A percentile compares a stretch with the other conserved stretches of the same genome.
These are phyloP conservation scores for Spodoptera litura DNA, from an alignment of 1,140 invertebrate species.

Conservation along the genomic window DNA sequence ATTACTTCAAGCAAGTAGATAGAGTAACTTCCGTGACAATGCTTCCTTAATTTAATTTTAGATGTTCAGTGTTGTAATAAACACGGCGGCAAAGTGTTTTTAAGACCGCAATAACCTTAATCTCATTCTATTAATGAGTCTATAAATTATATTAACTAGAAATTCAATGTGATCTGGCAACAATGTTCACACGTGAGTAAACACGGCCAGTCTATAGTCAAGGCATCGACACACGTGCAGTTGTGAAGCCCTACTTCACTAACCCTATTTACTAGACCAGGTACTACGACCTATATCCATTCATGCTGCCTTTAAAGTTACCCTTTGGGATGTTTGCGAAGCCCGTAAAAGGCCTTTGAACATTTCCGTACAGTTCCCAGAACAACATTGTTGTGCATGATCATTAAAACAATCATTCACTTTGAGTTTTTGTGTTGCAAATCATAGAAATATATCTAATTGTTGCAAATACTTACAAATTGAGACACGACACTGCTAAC, in stretches of 20 bases:
- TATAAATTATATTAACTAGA: slow-evolving; percentile 38
- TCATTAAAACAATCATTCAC: neutral
- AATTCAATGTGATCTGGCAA: slow-evolving; percentile 47
- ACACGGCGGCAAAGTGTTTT: neutral
- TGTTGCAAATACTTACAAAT: slow-evolving; percentile 11
- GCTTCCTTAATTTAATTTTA: slow-evolving; percentile 23
- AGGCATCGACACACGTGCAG: slow-evolving; percentile 59
- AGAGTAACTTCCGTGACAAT: slow-evolving; percentile 21
- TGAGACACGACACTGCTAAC: slow-evolving; percentile 29
- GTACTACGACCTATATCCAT: slow-evolving; percentile 59
- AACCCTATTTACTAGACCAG: slow-evolving; percentile 67
- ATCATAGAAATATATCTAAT: slow-evolving; percentile 18
- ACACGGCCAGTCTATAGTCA: slow-evolving; percentile 54
- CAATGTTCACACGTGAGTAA: slow-evolving; percentile 61
- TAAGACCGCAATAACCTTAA: slow-evolving; percentile 3
- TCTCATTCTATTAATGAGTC: slow-evolving; percentile 8
- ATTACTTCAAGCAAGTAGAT: neutral
- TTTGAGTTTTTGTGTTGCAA: neutral
- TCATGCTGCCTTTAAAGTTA: slow-evolving; percentile 46
- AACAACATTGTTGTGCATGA: neutral
- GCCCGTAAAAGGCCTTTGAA: slow-evolving; percentile 2
- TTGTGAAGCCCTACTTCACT: slow-evolving; percentile 66
- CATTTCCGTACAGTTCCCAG: neutral
- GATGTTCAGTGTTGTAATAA: slow-evolving; percentile 5
- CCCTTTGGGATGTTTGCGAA: slow-evolving; percentile 7